These are phyloP conservation scores for Bathynomus jamesi DNA, from an alignment of 1,140 invertebrate species.

Conservation along the genomic window DNA sequence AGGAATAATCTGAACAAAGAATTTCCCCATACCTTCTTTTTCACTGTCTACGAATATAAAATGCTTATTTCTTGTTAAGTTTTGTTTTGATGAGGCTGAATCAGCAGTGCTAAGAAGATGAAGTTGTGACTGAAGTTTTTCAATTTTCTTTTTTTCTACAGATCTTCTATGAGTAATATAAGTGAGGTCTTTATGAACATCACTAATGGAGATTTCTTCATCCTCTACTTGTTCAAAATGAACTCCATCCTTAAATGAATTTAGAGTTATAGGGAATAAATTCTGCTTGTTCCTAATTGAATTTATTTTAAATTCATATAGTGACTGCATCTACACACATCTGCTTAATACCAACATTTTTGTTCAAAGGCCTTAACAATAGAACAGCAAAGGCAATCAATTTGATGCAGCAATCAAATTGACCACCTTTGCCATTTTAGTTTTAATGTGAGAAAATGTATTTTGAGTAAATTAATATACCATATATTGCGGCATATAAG, in stretches of 20 bases:
- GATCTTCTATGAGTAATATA: slow-evolving; percentile 79
- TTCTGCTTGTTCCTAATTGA: too few relatives aligned
- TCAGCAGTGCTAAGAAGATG: slow-evolving; percentile 68
- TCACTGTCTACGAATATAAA: slow-evolving; percentile 69
- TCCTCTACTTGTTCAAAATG: slow-evolving; percentile 60
- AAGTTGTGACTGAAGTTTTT: slow-evolving; percentile 69
- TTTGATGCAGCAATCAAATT: too few relatives aligned
- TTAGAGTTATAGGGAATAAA: too few relatives aligned
- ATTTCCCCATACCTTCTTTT: slow-evolving; percentile 50
- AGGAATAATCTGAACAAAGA: not conserved
- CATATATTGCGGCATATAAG: too few relatives aligned
- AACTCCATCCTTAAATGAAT: slow-evolving; percentile 47
- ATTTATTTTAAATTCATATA: too few relatives aligned
- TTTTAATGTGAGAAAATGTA: too few relatives aligned
- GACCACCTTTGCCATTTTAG: too few relatives aligned
- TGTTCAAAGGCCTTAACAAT: too few relatives aligned
- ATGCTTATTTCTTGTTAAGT: slow-evolving; percentile 59
- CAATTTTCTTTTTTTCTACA: slow-evolving; percentile 79
- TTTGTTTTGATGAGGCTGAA: slow-evolving; percentile 34
- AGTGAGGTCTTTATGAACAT: slow-evolving; percentile 70
- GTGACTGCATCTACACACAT: too few relatives aligned
- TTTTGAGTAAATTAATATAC: too few relatives aligned
- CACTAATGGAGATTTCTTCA: slow-evolving; percentile 59
- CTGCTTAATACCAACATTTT: too few relatives aligned
- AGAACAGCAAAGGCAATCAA: too few relatives aligned